Evolutionary conservation across 2,797 vertebrate genomes (phyloP), one percentile per base, ranked within the genome.

Genomic region (Spinibarbus caldwelli): DNA sequence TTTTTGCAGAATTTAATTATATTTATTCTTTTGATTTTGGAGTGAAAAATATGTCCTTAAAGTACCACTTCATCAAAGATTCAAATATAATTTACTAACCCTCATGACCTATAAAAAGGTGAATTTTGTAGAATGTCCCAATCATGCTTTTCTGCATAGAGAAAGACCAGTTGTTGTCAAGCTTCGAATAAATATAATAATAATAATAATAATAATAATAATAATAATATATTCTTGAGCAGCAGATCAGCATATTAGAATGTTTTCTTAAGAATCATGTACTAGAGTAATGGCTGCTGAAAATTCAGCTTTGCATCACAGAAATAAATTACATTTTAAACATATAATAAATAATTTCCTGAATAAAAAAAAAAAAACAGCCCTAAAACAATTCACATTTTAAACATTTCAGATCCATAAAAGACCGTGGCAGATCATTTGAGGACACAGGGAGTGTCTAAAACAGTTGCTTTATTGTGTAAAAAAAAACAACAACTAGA

Each of bases 381-480:
- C 54, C 54, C 3, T n/a, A 34, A 64, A 66, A 34, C 29, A 66
- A 66, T 36, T 67, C 17, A 43, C 41, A 43, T 11, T 43, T 43
- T 43, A 10, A 43, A 38, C 4, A 17, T 82, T 59, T 47, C 29
- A 47, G 26, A 17, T 26, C 15, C 6, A 26, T 70, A 57, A 81
- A 31, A 75, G 47, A 49, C 21, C 66, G 36, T 64, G 21, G 38
- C 45, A 70, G n/a, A 43, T 80, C 34, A 59, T 14, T 59, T 59
- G 66, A 54, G 62, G 82, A 82, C 64, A 85, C 73, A 23, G 26
- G 12, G 45, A 66, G 67, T 87, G 76, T 89, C 54, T 85, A 71
- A 83, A 86, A 86, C 67, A 73, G 77, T 80, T 29, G 83, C 77
- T 85, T 85, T 80, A 85, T 85, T 80, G 76, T 71, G 54, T 85